A percentile compares a stretch with the other conserved stretches of the same genome.
phyloP scores from a whole-genome alignment of 1,140 invertebrate species.

The Pollicipes pollicipes region DNA sequence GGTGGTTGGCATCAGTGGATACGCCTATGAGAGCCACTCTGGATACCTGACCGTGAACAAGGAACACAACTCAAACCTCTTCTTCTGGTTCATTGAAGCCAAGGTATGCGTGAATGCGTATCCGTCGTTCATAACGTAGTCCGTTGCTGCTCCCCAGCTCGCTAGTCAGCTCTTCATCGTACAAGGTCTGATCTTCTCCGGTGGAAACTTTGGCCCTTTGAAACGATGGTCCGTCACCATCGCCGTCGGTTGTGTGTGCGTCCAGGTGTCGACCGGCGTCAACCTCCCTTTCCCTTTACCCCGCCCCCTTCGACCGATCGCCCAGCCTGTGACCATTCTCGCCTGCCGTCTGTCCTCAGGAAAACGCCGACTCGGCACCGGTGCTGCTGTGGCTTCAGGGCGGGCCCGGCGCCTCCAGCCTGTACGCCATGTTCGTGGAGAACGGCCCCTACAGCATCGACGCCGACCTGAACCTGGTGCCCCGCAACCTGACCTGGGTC shows the following conservation, averaged over 20 bases:
- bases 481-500: slow-evolving; percentile 52
- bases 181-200: not conserved
- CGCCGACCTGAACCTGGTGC: slow-evolving; percentile 35
- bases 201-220: no score
- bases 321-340: slow-evolving; percentile 2
- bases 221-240: no score
- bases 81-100: slow-evolving; percentile 78
- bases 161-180: slow-evolving; percentile 10
- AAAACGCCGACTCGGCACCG: slow-evolving; percentile 34
- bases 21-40: slow-evolving; percentile 32
- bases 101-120: no score
- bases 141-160: no score
- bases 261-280: not conserved
- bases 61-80: slow-evolving; percentile 57
- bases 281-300: slow-evolving; percentile 5
- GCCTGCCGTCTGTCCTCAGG: slow-evolving; percentile 17
- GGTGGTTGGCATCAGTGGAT: not conserved
- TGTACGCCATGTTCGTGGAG: slow-evolving; percentile 63
- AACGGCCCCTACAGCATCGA: slow-evolving; percentile 54
- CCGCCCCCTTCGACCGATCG: no score
- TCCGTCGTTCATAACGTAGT: no score
- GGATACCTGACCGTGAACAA: slow-evolving; percentile 59
- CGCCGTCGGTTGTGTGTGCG: not conserved
- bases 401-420: slow-evolving; percentile 54
- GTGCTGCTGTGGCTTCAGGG: slow-evolving; percentile 73